Evolutionary conservation across 92 coral and sea anemone species (phyloP).

Genomic region (Micromussa lordhowensis): DNA sequence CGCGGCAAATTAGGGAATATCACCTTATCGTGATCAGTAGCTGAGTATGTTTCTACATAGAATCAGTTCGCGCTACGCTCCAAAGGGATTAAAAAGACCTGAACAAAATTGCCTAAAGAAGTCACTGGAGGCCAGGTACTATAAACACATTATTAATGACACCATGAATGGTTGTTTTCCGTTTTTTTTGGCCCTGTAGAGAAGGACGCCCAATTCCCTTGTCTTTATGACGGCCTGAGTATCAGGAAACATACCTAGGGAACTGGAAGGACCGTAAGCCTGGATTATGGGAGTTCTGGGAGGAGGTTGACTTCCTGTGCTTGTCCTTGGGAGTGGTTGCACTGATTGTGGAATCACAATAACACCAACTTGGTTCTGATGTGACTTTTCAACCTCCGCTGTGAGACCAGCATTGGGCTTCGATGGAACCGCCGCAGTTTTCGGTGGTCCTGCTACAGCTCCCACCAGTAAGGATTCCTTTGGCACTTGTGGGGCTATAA

Average conservation of each 20-base stretch:
- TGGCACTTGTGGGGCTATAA: conserved; percentile 24
- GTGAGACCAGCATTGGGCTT: conserved; percentile 6
- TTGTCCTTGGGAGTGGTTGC: background rate
- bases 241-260: background rate
- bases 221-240: background rate
- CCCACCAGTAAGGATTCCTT: conserved; percentile 5
- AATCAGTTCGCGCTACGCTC: background rate
- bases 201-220: background rate
- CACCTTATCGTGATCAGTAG: too few relatives aligned
- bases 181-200: background rate
- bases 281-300: background rate
- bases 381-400: conserved; percentile 1
- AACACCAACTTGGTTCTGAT: conserved; percentile 21
- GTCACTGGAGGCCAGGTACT: background rate
- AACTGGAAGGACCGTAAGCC: background rate
- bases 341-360: conserved; percentile 4
- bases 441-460: background rate
- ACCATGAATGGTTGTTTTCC: too few relatives aligned
- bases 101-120: background rate
- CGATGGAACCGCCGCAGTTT: background rate
- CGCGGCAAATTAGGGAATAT: too few relatives aligned
- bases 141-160: background rate
- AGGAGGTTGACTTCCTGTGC: background rate
- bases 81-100: background rate
- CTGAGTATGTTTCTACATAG: too few relatives aligned